phyloP scores from a whole-genome alignment of 2,888 invertebrate species.

The Amphipoea lucens region DNA sequence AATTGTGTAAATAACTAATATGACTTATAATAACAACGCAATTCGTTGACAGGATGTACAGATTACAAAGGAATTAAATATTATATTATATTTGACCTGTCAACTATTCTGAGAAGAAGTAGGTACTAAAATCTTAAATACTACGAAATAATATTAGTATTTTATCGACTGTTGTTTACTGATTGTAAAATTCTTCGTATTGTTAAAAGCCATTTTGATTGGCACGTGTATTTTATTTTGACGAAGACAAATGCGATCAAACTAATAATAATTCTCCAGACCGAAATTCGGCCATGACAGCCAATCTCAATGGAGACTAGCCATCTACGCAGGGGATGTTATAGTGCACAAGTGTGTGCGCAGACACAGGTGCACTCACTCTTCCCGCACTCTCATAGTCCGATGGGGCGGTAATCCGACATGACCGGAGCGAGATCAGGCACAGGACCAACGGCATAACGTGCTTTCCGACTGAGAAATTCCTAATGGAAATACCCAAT shows the following conservation, averaged over 20 bases:
- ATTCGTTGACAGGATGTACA: constrained; percentile 8
- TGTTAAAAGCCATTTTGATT: constrained; percentile 3
- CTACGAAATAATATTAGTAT: not conserved
- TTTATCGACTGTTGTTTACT: constrained; percentile 14
- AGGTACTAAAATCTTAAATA: constrained; percentile 1
- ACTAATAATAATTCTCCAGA: not conserved
- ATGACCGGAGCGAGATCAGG: too few species aligned
- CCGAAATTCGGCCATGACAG: too few species aligned
- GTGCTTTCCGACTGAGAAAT: too few species aligned
- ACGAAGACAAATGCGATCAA: not conserved
- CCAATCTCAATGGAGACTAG: too few species aligned
- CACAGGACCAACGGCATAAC: too few species aligned
- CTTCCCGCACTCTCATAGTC: too few species aligned
- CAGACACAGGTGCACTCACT: too few species aligned
- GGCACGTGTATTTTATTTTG: not conserved
- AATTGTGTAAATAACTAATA: not conserved
- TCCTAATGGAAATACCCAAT: too few species aligned
- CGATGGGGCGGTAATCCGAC: too few species aligned
- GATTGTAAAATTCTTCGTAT: constrained; percentile 15
- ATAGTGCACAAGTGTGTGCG: too few species aligned
- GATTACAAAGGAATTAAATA: constrained; percentile 14
- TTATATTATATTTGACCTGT: not conserved
- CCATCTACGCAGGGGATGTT: too few species aligned
- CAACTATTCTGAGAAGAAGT: not conserved
- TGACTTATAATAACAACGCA: not conserved